Conservation (phyloP, 2,888 invertebrate genomes). For the Xanthostigma xanthostigma region DNA sequence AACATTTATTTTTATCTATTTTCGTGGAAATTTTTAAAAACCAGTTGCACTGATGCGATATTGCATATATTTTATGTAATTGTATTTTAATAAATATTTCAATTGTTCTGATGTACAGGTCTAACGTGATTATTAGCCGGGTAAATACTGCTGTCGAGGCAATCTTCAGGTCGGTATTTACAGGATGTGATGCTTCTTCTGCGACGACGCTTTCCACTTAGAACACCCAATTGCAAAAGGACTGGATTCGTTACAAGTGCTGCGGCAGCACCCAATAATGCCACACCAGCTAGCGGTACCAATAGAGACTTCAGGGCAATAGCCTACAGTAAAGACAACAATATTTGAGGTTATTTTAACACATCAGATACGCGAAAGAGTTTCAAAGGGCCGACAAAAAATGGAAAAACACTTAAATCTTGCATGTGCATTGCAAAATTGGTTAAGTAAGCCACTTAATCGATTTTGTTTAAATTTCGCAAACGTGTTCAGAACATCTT, state of each 20-base stretch:
- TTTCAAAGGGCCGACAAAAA: too few relatives aligned
- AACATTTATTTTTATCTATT: too few relatives aligned
- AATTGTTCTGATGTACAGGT: not conserved
- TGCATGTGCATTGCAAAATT: too few relatives aligned
- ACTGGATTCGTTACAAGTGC: slow-evolving; percentile 64
- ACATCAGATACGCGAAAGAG: too few relatives aligned
- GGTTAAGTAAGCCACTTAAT: too few relatives aligned
- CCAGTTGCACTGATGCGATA: too few relatives aligned
- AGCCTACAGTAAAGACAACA: slow-evolving; percentile 30
- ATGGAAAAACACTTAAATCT: too few relatives aligned
- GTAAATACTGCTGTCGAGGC: slow-evolving; percentile 2
- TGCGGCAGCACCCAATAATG: slow-evolving; percentile 60
- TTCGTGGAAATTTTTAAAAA: too few relatives aligned
- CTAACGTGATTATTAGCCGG: slow-evolving; percentile 8
- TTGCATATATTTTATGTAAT: too few relatives aligned
- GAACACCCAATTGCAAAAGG: slow-evolving; percentile 59
- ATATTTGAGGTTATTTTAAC: slow-evolving; percentile 1
- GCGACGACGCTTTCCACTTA: slow-evolving; percentile 43
- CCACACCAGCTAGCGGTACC: slow-evolving; percentile 63
- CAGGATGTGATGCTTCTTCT: slow-evolving; percentile 18
- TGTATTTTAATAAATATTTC: too few relatives aligned
- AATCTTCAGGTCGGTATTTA: not conserved
- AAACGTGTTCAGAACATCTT: too few relatives aligned
- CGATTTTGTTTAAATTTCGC: too few relatives aligned
- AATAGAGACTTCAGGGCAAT: slow-evolving; percentile 44